phyloP scores from a whole-genome alignment of 2,888 invertebrate genomes.

The Endotricha flammealis region DNA sequence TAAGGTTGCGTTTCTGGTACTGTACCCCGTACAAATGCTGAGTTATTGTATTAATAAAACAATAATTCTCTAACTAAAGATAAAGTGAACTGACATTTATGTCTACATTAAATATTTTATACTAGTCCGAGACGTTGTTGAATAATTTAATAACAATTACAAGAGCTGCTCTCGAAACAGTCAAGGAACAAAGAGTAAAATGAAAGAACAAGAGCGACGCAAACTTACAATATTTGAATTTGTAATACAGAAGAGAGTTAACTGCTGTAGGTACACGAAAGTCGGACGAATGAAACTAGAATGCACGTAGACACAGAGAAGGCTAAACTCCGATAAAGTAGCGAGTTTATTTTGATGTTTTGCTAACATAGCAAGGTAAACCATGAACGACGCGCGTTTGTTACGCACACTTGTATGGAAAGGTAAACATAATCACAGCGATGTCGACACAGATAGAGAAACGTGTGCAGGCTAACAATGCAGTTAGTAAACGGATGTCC shows the following conservation, averaged over 20 bases:
- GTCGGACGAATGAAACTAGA: not conserved
- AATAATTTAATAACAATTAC: slow-evolving; percentile 48
- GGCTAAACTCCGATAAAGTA: slow-evolving; percentile 17
- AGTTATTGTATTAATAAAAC: slow-evolving; percentile 11
- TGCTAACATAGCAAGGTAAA: slow-evolving; percentile 24
- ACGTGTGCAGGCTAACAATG: slow-evolving; percentile 29
- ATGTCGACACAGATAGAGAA: slow-evolving; percentile 23
- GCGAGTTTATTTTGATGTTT: slow-evolving; percentile 29
- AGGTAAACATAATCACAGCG: slow-evolving; percentile 25
- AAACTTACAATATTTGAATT: slow-evolving; percentile 32
- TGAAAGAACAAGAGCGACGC: slow-evolving; percentile 27
- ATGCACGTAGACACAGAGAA: slow-evolving; percentile 15
- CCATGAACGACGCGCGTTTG: slow-evolving; percentile 11
- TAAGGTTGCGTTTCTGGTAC: too few relatives aligned
- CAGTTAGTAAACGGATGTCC: slow-evolving; percentile 39
- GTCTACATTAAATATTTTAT: slow-evolving; percentile 30
- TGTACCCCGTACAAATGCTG: slow-evolving; percentile 22
- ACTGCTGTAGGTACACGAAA: slow-evolving; percentile 9
- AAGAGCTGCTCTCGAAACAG: slow-evolving; percentile 27
- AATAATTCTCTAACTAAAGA: slow-evolving; percentile 15
- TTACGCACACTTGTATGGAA: slow-evolving; percentile 20
- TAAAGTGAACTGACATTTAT: slow-evolving; percentile 20
- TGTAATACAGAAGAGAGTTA: slow-evolving; percentile 14
- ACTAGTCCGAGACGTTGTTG: slow-evolving; percentile 32
- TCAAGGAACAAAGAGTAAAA: slow-evolving; percentile 31